A percentile compares a stretch with the other conserved stretches of the same genome.
phyloP scores from a whole-genome alignment of 2,888 invertebrate species.

The Auanema freiburgensis region DNA sequence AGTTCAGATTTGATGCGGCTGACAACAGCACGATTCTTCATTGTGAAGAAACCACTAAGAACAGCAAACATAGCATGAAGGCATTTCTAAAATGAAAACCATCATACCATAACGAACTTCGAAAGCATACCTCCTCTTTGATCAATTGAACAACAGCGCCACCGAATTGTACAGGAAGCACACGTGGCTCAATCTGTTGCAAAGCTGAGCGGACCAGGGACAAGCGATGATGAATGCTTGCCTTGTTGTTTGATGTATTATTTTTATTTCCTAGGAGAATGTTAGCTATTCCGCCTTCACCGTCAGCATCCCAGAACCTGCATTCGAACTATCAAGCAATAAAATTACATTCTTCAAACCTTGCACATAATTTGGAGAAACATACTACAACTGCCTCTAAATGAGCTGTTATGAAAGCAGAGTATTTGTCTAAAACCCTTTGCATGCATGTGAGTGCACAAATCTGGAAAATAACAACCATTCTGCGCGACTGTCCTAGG shows the following conservation, averaged over 20 bases:
- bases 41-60: conserved; percentile 28
- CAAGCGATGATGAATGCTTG: conserved; percentile 10
- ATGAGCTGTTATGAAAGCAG: conserved; percentile 40
- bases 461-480: conserved; percentile 33
- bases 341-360: background rate
- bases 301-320: conserved; percentile 3
- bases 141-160: conserved; percentile 31
- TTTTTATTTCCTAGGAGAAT: no score
- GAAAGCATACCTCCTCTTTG: conserved; percentile 28
- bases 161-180: conserved; percentile 30
- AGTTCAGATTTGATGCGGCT: conserved; percentile 21
- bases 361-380: background rate
- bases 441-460: conserved; percentile 57
- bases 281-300: background rate
- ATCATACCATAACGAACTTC: background rate
- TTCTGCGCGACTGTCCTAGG: background rate
- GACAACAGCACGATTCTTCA: conserved; percentile 19
- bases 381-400: conserved; percentile 17
- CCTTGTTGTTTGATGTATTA: background rate
- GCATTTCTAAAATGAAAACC: conserved; percentile 27
- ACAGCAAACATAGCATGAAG: conserved; percentile 35
- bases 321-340: background rate
- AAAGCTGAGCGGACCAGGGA: conserved; percentile 37
- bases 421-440: conserved; percentile 49
- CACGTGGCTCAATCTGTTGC: conserved; percentile 36